Evolutionary conservation across 2,797 vertebrate genomes (phyloP).

Genomic region (Lepilemur septentrionalis): DNA sequence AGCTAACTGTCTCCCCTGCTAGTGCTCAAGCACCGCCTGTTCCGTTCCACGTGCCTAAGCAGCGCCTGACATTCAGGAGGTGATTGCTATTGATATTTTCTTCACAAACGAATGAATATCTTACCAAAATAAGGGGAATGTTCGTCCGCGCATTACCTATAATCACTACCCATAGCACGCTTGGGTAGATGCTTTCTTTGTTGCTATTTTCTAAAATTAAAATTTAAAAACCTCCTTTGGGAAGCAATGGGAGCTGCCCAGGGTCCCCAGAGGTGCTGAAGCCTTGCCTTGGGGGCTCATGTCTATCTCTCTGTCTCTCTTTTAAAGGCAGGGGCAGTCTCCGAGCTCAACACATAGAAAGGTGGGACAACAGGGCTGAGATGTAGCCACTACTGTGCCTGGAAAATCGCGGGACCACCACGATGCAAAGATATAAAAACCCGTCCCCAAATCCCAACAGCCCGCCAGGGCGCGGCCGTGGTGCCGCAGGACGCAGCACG

Average conservation of each 20-base stretch:
- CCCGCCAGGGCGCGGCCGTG: rapidly evolving
- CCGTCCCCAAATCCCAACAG: rapidly evolving
- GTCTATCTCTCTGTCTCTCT: not conserved
- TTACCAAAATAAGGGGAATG: not conserved
- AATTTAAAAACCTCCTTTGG: not conserved
- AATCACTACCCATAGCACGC: not conserved
- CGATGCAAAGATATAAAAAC: rapidly evolving
- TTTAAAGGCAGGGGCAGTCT: not conserved
- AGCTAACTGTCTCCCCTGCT: not conserved
- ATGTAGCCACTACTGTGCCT: rapidly evolving
- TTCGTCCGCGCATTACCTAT: not conserved
- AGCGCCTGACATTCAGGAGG: not conserved
- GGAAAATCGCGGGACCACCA: not conserved
- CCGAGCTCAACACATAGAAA: not conserved
- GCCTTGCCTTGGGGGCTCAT: not conserved
- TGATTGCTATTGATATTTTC: not conserved
- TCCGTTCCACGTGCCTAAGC: not conserved
- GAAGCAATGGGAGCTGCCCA: not conserved
- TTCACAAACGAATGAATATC: not conserved
- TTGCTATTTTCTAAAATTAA: not conserved
- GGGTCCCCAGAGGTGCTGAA: not conserved
- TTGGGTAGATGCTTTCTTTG: not conserved
- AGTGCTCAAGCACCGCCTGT: not conserved
- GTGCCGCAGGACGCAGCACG: too few relatives aligned
- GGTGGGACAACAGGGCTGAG: not conserved